Evolutionary conservation across 2,797 vertebrate genomes (phyloP), one percentile per base, ranked within the genome.

Genomic region (Helicolenus hilgendorfi): DNA sequence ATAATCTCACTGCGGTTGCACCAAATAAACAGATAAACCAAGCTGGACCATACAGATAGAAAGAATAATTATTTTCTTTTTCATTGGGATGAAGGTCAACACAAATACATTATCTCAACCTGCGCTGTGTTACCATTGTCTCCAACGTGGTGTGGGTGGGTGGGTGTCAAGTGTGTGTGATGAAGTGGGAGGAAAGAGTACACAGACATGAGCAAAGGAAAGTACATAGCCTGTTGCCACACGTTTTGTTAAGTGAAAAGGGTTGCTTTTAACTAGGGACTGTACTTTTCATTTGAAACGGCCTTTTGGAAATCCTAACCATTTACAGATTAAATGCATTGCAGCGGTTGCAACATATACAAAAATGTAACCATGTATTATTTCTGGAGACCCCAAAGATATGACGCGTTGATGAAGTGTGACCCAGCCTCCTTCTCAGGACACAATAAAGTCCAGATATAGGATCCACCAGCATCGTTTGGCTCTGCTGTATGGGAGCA

Each of bases 121-220:
- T 79, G 85, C 0, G 26, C 68, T 10, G 60, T 58, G 79, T 64
- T 77, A 58, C 76, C 85, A 85, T 92, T 92, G 88, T 91, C 87
- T 90, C 68, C 73, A 68, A 1, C 1, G n/a, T 18, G 38, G 59
- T 77, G 92, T 94, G 82, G 87, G 94, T 85, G 55, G 20, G 49
- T 24, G 88, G 74, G 89, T 87, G 83, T 77, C 29, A 75, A 88
- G 88, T 73, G 83, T 75, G 86, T 82, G 91, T 75, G 58, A 88
- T 86, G 64, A 84, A 90, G 92, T 95, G 84, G 92, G 90, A 88
- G 91, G 87, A 86, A 65, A 87, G 58, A 86, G 86, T 29, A 49
- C 82, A 79, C 1, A 70, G 80, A 83, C 59, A 76, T 72, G 8
- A 65, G 60, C 79, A 45, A 31, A 77, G 72, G 65, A 72, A 76